Conservation (phyloP, 1,140 invertebrate species). For the Oreohelix idahoensis region DNA sequence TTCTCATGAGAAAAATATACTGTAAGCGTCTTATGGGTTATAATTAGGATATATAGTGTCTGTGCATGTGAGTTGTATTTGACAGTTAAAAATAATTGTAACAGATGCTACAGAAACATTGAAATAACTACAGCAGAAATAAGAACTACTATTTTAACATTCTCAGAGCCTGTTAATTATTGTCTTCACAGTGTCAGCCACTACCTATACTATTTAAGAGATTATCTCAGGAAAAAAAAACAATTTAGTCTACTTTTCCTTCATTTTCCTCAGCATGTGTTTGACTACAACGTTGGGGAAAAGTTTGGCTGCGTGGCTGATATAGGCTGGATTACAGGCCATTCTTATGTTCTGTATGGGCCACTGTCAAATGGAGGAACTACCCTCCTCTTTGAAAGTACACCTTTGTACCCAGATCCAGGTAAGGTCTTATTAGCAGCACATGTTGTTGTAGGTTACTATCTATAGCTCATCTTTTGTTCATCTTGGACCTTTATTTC, state of each 20-base stretch:
- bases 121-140: too few relatives aligned
- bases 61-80: too few relatives aligned
- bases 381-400: slow-evolving; percentile 77
- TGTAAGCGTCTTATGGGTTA: too few relatives aligned
- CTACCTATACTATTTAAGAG: not conserved
- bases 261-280: slow-evolving; percentile 69
- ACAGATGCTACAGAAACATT: too few relatives aligned
- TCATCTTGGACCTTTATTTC: too few relatives aligned
- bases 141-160: too few relatives aligned
- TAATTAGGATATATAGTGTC: too few relatives aligned
- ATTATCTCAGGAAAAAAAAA: not conserved
- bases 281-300: slow-evolving; percentile 74
- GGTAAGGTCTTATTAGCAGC: slow-evolving; percentile 57
- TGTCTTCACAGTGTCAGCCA: too few relatives aligned
- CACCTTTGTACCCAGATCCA: slow-evolving; percentile 76
- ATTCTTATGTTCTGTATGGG: slow-evolving; percentile 77
- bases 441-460: not conserved
- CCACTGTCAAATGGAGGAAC: slow-evolving; percentile 77
- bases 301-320: slow-evolving; percentile 78
- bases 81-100: too few relatives aligned
- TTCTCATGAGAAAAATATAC: too few relatives aligned
- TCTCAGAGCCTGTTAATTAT: too few relatives aligned
- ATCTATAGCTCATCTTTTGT: too few relatives aligned
- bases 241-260: not conserved
- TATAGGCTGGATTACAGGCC: slow-evolving; percentile 79